Conservation (phyloP, 2,797 vertebrate species). For the Pseudopleuronectes americanus region DNA sequence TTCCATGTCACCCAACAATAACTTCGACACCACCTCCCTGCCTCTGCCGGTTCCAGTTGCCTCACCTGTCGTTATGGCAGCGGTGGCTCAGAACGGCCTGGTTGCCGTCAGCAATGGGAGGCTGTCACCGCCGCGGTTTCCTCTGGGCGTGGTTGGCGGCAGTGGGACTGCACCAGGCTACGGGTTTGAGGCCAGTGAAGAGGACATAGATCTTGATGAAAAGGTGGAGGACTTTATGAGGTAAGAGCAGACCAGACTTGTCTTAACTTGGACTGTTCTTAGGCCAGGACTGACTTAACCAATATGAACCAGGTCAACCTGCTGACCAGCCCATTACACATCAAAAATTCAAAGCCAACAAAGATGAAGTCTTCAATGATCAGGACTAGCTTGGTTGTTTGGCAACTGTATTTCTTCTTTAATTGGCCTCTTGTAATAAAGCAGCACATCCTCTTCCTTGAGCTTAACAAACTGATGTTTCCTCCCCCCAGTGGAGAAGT, state of each 20-base stretch:
- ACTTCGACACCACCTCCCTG: constrained; percentile 89
- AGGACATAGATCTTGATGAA: constrained; percentile 96
- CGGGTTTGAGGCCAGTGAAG: constrained; percentile 92
- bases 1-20: constrained; percentile 91
- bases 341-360: neutral
- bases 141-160: constrained; percentile 85
- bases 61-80: constrained; percentile 66
- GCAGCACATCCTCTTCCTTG: neutral
- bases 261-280: no score
- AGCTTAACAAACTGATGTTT: neutral
- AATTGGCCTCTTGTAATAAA: neutral
- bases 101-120: constrained; percentile 91
- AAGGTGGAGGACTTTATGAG: constrained; percentile 98
- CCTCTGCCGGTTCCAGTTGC: constrained; percentile 83
- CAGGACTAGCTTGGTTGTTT: neutral
- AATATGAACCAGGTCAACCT: neutral
- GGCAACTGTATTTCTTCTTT: neutral
- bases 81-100: constrained; percentile 89
- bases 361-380: neutral
- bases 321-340: neutral
- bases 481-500: no score
- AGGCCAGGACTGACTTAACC: neutral
- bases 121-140: constrained; percentile 93
- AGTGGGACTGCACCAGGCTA: constrained; percentile 77
- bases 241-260: constrained; percentile 73